A percentile compares a stretch with the other conserved stretches of the same genome.
Conservation (phyloP, 2,888 invertebrate genomes). For the Liposcelis brunnea region DNA sequence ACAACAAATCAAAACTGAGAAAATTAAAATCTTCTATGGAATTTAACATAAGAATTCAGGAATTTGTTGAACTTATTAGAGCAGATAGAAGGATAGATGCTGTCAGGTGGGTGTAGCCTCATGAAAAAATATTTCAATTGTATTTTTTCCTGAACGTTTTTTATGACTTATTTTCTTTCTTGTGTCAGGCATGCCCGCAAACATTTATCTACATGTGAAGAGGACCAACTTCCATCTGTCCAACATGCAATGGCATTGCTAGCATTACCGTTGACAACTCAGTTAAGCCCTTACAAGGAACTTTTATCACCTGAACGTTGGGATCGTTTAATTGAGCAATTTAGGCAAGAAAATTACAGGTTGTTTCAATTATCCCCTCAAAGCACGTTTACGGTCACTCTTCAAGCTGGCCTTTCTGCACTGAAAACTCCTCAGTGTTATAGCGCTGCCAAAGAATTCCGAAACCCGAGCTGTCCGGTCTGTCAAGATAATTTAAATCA, state of each 20-base stretch:
- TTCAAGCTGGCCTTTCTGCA: slow-evolving; percentile 87
- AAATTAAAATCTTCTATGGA: slow-evolving; percentile 92
- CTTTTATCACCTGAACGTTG: slow-evolving; percentile 41
- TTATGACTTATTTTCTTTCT: no score
- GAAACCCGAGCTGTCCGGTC: slow-evolving; percentile 80
- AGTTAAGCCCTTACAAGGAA: slow-evolving; percentile 27
- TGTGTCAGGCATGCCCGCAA: slow-evolving; percentile 75
- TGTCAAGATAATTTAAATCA: slow-evolving; percentile 76
- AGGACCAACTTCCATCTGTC: slow-evolving; percentile 70
- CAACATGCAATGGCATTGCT: slow-evolving; percentile 91
- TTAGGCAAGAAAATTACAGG: slow-evolving; percentile 84
- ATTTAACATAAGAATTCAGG: slow-evolving; percentile 81
- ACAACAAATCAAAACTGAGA: slow-evolving; percentile 85
- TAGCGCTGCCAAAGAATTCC: slow-evolving; percentile 38
- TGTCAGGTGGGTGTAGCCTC: slow-evolving; percentile 36
- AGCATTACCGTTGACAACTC: slow-evolving; percentile 73
- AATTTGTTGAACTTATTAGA: slow-evolving; percentile 89
- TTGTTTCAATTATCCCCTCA: slow-evolving; percentile 84
- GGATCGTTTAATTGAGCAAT: slow-evolving; percentile 72
- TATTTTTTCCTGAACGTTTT: slow-evolving; percentile 4
- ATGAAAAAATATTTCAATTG: background rate
- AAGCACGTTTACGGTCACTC: slow-evolving; percentile 77
- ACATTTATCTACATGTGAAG: slow-evolving; percentile 74
- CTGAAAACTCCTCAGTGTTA: slow-evolving; percentile 83
- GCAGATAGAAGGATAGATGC: slow-evolving; percentile 75